Evolutionary conservation across 2,888 invertebrate species (phyloP).

Genomic region (Melipona beecheii): DNA sequence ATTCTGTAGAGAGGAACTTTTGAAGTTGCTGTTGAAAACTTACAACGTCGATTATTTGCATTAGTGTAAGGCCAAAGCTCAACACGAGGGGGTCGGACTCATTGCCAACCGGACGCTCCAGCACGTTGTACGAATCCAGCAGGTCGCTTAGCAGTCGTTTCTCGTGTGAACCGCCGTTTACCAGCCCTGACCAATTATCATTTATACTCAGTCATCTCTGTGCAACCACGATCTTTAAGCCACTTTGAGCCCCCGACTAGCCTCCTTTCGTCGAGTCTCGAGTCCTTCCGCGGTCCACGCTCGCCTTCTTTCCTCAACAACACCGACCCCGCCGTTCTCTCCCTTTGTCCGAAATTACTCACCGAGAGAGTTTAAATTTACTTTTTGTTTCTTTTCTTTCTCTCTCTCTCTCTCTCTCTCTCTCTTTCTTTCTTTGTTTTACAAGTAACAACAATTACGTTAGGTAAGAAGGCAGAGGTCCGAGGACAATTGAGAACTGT

Average conservation of each 20-base stretch:
- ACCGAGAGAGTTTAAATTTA: not conserved
- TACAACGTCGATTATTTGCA: conserved; percentile 99
- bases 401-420: not conserved
- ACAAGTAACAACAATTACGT: not conserved
- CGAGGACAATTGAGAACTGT: not conserved
- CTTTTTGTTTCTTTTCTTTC: not conserved
- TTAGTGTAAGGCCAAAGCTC: conserved; percentile 97
- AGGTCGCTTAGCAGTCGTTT: conserved; percentile 96
- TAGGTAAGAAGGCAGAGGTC: not conserved
- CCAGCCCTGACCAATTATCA: conserved; percentile 84
- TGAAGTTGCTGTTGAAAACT: conserved; percentile 83
- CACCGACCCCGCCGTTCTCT: not conserved
- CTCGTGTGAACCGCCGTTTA: conserved; percentile 95
- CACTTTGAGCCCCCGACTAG: conserved; percentile 48
- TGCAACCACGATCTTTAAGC: conserved; percentile 17
- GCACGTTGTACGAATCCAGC: conserved; percentile 96
- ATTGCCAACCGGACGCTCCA: conserved; percentile 97
- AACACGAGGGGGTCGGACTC: conserved; percentile 97
- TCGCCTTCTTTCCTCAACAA: not conserved
- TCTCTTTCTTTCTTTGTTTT: too few relatives aligned
- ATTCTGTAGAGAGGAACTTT: conserved; percentile 28
- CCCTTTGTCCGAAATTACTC: not conserved
- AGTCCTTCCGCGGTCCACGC: conserved; percentile 36
- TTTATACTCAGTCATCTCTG: conserved; percentile 70
- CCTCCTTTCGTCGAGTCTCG: not conserved